Evolutionary conservation across 2,888 invertebrate species (phyloP), one percentile per base, ranked within the genome.

Genomic region (Trachelus troglodyta): DNA sequence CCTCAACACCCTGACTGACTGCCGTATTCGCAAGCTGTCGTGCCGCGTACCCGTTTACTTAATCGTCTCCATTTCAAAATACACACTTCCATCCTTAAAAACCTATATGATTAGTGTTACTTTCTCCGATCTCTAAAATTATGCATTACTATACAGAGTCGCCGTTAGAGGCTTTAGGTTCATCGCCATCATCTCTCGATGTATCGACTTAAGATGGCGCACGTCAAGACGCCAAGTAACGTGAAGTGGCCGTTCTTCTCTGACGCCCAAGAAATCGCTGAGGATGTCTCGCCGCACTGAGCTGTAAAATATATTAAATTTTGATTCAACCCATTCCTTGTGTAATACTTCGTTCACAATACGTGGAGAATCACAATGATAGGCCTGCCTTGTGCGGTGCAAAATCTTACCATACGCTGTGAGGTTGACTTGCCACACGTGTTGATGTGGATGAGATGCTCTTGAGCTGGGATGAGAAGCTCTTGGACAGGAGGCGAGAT

Each of bases 341-440:
- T 56, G 56, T 56, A 23, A 56, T 9, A 6, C 56, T 23, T 56
- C 2, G 2, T 56, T 6, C 56, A 23, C 56, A 9, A 56, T 9
- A 56, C 23, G 56, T 9, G 56, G 23, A 56, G 56, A 15, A 6
- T 56, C 23, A 56, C 23, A 23, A 6, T 9, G 56, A 23, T 56
- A 56, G 23, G 56, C 0, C 9, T 56, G 23, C 0, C 9, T 56
- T 56, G 15, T 6, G 40, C 6, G 6, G 40, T 56, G 9, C 9
- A 23, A 83, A 80, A 79, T 83, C 88, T 86, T 80, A 90, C 90
- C 88, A 84, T 89, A 89, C 75, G 89, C 89, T 81, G 90, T 90
- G 78, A 90, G 90, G 85, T 90, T 90, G 83, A 89, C 89, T 82
- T 90, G 90, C 90, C 90, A 90, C 83, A 88, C 88, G 81, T 89